A percentile compares a stretch with the other conserved stretches of the same genome.
phyloP scores from a whole-genome alignment of 2,797 vertebrate genomes.

The Champsocephalus esox region DNA sequence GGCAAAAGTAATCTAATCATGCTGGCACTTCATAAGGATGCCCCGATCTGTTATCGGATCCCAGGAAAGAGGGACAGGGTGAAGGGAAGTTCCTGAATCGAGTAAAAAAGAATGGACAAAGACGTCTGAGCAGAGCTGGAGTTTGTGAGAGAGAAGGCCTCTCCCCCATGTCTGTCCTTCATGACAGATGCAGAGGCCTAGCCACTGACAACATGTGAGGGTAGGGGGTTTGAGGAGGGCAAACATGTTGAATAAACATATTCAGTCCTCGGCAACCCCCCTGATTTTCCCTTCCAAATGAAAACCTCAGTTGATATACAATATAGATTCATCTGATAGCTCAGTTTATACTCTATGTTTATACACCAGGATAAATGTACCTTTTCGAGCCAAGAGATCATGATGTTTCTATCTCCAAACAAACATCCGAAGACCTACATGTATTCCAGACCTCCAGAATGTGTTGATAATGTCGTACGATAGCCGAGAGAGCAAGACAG shows the following conservation, averaged over 20 bases:
- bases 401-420: constrained; percentile 74
- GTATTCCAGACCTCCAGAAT: constrained; percentile 63
- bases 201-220: constrained; percentile 65
- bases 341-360: constrained; percentile 71
- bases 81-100: constrained; percentile 57
- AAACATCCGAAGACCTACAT: constrained; percentile 70
- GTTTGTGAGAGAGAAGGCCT: constrained; percentile 47
- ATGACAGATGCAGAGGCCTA: constrained; percentile 75
- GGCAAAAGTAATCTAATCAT: constrained; percentile 74
- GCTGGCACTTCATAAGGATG: constrained; percentile 75
- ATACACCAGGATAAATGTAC: constrained; percentile 70
- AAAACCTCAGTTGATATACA: constrained; percentile 72
- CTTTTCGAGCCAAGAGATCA: constrained; percentile 58
- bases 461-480: constrained; percentile 72
- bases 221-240: constrained; percentile 44
- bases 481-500: constrained; percentile 49
- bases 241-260: constrained; percentile 81
- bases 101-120: constrained; percentile 76
- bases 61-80: constrained; percentile 39
- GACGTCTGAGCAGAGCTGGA: constrained; percentile 43
- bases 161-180: constrained; percentile 60
- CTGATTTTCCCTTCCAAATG: constrained; percentile 47
- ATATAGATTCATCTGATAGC: constrained; percentile 70
- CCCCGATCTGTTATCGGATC: constrained; percentile 70
- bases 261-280: constrained; percentile 45